Conservation (phyloP, 2,113 vertebrate species). For the Solenodon paradoxus region DNA sequence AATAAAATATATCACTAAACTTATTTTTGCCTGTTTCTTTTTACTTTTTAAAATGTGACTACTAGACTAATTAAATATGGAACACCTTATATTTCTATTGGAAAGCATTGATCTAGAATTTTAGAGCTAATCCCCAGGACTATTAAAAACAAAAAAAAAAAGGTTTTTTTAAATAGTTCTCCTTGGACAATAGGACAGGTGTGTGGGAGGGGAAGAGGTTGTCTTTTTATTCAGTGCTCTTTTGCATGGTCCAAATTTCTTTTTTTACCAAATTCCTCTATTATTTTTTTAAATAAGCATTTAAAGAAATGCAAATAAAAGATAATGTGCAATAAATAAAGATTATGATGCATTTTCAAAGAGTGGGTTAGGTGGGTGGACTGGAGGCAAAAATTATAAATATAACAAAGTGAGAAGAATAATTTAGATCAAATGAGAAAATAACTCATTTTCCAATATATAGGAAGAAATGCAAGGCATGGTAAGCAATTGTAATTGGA, state of each 20-base stretch:
- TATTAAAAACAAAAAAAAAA: background rate
- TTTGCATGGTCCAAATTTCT: background rate
- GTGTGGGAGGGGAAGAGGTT: background rate
- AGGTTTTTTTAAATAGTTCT: background rate
- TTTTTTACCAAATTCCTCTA: background rate
- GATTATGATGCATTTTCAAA: background rate
- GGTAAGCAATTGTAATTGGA: background rate
- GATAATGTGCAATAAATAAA: background rate
- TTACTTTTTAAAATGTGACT: background rate
- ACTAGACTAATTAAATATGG: background rate
- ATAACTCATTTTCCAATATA: background rate
- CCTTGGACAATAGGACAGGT: background rate
- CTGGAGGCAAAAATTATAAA: background rate
- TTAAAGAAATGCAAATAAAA: background rate
- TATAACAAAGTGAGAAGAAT: background rate
- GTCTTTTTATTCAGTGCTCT: background rate
- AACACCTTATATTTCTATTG: background rate
- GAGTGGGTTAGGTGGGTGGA: background rate
- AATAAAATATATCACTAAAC: background rate
- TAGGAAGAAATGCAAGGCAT: background rate
- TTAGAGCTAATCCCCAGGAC: background rate
- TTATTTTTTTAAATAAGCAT: background rate
- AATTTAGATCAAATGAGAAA: background rate
- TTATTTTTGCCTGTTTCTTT: background rate
- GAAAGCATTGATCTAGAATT: background rate